These are phyloP conservation scores for Sinella curviseta DNA, from an alignment of 1,140 invertebrate genomes.

Conservation along the genomic window DNA sequence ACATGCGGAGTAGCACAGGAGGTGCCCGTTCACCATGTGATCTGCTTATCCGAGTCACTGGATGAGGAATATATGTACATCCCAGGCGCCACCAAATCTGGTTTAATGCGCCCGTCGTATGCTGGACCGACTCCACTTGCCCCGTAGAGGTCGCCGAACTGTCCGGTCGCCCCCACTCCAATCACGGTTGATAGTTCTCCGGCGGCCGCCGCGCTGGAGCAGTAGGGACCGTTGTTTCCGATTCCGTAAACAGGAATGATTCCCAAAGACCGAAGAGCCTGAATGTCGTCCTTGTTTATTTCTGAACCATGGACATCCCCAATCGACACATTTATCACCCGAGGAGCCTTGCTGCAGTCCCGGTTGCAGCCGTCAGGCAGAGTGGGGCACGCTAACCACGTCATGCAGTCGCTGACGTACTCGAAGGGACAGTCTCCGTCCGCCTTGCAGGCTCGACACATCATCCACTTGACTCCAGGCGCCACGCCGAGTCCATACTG, in stretches of 20 bases:
- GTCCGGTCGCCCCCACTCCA: conserved; percentile 32
- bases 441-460: neutral
- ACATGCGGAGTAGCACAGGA: neutral
- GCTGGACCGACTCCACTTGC: conserved; percentile 22
- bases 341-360: neutral
- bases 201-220: conserved; percentile 20
- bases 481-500: neutral
- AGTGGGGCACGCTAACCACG: conserved; percentile 33
- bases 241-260: conserved; percentile 21
- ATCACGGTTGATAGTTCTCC: conserved; percentile 25
- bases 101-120: neutral
- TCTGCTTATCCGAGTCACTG: neutral
- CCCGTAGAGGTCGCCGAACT: neutral
- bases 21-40: neutral
- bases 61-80: neutral
- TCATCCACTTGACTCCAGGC: conserved; percentile 6
- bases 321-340: conserved; percentile 6
- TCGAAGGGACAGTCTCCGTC: neutral
- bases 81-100: conserved; percentile 32
- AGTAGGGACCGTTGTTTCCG: neutral
- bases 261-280: neutral
- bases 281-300: neutral
- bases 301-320: neutral
- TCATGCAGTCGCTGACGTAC: neutral
- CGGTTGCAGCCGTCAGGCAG: neutral